Evolutionary conservation across 2,113 vertebrate genomes (phyloP).

Genomic region (Callipepla squamata): DNA sequence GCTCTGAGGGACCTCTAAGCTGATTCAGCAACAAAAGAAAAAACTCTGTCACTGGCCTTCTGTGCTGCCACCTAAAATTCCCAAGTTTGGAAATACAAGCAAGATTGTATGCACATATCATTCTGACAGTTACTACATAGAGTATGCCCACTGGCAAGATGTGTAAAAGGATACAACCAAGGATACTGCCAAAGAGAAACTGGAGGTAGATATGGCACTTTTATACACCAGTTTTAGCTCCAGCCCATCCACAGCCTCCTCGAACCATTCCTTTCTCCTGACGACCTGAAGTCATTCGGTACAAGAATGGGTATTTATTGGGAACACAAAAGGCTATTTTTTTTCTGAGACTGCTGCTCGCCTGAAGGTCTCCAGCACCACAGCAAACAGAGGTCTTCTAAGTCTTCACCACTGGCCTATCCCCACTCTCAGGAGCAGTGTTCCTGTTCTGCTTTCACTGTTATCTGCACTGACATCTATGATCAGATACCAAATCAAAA

Average conservation of each 20-base stretch:
- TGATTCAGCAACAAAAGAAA: constrained; percentile 32
- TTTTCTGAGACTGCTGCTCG: background rate
- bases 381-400: background rate
- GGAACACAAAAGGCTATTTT: background rate
- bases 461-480: background rate
- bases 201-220: background rate
- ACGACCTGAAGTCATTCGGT: background rate
- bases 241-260: background rate
- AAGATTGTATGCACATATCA: background rate
- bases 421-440: background rate
- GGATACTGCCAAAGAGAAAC: background rate
- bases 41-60: background rate
- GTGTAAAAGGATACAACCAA: background rate
- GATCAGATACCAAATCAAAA: background rate
- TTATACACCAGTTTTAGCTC: background rate
- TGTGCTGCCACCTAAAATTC: background rate
- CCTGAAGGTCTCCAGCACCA: background rate
- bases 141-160: rapidly evolving
- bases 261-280: background rate
- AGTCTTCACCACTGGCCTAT: background rate
- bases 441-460: background rate
- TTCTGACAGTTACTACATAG: background rate
- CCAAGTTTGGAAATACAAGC: background rate
- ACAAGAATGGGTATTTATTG: background rate
- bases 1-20: constrained; percentile 7